Evolutionary conservation across 2,888 invertebrate genomes (phyloP).

Genomic region (Lycaena phlaeas): DNA sequence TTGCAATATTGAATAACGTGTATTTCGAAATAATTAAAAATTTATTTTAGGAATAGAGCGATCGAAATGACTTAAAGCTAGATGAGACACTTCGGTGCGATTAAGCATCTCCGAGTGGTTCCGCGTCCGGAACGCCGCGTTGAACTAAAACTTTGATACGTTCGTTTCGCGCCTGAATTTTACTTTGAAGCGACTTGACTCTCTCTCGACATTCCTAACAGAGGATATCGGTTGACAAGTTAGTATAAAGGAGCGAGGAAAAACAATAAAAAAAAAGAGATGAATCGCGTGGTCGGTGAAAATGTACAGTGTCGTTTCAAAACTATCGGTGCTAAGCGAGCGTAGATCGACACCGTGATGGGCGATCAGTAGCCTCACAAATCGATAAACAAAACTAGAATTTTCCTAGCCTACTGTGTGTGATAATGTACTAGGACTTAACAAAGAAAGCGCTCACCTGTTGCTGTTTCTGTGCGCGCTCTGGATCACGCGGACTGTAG

Average conservation of each 20-base stretch:
- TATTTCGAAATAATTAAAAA: conserved; percentile 50
- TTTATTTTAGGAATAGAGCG: conserved; percentile 47
- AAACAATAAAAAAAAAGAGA: conserved; percentile 59
- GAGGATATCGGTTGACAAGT: conserved; percentile 60
- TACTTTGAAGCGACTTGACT: conserved; percentile 88
- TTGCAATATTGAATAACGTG: conserved; percentile 51
- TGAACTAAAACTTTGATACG: conserved; percentile 90
- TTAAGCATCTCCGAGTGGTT: conserved; percentile 79
- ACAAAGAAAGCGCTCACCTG: conserved; percentile 78
- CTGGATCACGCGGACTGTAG: conserved; percentile 86
- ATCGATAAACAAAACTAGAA: conserved; percentile 57
- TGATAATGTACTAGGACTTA: conserved; percentile 11
- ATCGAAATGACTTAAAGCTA: conserved; percentile 48
- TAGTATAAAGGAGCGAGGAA: conserved; percentile 51
- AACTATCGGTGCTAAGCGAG: conserved; percentile 20
- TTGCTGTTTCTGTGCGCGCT: conserved; percentile 86
- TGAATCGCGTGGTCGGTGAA: conserved; percentile 44
- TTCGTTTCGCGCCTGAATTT: conserved; percentile 90
- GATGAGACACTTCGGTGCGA: conserved; percentile 25
- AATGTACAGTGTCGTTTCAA: conserved; percentile 31
- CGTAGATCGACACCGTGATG: conserved; percentile 19
- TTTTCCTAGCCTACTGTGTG: conserved; percentile 45
- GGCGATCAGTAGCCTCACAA: conserved; percentile 35
- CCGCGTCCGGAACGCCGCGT: conserved; percentile 88
- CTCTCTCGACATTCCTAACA: conserved; percentile 87